A percentile compares a stretch with the other conserved stretches of the same genome.
These are phyloP conservation scores for Zonotrichia leucophrys DNA, from an alignment of 2,113 vertebrate species.

Conservation along the genomic window DNA sequence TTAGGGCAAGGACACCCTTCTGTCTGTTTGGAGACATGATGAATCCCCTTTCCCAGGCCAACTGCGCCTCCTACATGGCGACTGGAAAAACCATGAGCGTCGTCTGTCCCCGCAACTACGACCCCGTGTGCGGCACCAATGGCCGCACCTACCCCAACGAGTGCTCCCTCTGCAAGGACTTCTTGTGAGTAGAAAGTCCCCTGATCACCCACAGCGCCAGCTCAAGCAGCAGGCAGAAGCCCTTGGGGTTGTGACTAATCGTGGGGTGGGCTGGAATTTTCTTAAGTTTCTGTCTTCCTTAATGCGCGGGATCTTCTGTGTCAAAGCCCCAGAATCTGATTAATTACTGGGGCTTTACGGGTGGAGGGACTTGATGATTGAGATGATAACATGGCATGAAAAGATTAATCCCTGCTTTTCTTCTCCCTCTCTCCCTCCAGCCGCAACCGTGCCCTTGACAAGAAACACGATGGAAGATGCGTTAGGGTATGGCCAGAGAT, in stretches of 20 bases:
- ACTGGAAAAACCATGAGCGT: fast-evolving
- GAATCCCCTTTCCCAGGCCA: background rate
- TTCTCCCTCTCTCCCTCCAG: background rate
- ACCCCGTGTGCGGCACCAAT: constrained; percentile 3
- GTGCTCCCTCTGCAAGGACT: constrained; percentile 13
- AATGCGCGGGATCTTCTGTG: background rate
- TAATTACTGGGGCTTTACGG: constrained; percentile 3
- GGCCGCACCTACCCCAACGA: constrained; percentile 37
- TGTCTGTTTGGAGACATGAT: background rate
- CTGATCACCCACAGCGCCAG: fast-evolving
- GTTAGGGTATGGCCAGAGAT: background rate
- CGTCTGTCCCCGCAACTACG: background rate
- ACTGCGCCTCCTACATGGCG: fast-evolving
- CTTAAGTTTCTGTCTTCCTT: background rate
- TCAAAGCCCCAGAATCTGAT: constrained; percentile 15
- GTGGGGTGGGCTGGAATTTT: background rate
- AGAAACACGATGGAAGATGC: constrained; percentile 50
- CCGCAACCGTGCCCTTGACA: background rate
- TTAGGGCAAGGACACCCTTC: background rate
- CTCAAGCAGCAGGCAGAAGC: background rate
- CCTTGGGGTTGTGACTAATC: background rate
- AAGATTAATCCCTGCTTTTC: background rate
- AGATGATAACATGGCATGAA: background rate
- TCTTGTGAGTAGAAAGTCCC: constrained; percentile 1
- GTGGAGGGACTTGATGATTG: background rate